A percentile compares a stretch with the other conserved stretches of the same genome.
These are phyloP conservation scores for Poeciliopsis occidentalis DNA, from an alignment of 2,113 vertebrate genomes.

Conservation along the genomic window DNA sequence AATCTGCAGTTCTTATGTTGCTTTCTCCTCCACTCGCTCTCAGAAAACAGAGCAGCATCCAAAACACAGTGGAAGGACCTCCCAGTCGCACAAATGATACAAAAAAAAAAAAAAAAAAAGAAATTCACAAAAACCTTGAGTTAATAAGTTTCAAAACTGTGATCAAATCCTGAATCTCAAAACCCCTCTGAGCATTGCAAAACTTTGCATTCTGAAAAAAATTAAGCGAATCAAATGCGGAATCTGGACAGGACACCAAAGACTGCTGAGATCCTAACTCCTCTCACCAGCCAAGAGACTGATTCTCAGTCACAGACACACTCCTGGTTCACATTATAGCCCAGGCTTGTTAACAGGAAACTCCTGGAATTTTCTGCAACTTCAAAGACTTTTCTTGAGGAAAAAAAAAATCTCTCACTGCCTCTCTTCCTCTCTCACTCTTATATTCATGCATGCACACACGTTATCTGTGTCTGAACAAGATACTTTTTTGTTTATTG, in stretches of 20 bases:
- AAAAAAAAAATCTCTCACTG: constrained; percentile 22
- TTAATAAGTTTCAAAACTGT: constrained; percentile 9
- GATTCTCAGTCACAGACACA: constrained; percentile 33
- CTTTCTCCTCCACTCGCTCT: constrained; percentile 4
- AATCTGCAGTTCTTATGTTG: constrained; percentile 4
- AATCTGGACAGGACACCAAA: constrained; percentile 10
- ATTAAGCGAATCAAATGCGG: constrained; percentile 13
- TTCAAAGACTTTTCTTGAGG: constrained; percentile 72
- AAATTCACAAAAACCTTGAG: constrained; percentile 6
- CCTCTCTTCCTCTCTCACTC: constrained; percentile 4
- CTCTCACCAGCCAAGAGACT: constrained; percentile 40
- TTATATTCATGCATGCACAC: constrained; percentile 8
- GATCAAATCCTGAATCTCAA: constrained; percentile 11
- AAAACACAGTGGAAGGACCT: constrained; percentile 2
- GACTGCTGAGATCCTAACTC: constrained; percentile 20
- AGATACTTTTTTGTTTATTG: neutral
- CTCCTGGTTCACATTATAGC: constrained; percentile 77
- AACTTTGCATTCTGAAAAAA: neutral
- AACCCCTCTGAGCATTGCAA: neutral
- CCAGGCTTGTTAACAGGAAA: constrained; percentile 73
- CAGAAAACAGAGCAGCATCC: constrained; percentile 10
- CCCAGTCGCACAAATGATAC: constrained; percentile 1
- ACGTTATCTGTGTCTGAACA: neutral
- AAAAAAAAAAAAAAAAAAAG: neutral
- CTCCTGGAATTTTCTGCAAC: constrained; percentile 74